Percentiles rank a stretch among this genome's conserved stretches.
These are phyloP conservation scores for Thelaira solivaga DNA, from an alignment of 2,888 invertebrate genomes.

Conservation along the genomic window DNA sequence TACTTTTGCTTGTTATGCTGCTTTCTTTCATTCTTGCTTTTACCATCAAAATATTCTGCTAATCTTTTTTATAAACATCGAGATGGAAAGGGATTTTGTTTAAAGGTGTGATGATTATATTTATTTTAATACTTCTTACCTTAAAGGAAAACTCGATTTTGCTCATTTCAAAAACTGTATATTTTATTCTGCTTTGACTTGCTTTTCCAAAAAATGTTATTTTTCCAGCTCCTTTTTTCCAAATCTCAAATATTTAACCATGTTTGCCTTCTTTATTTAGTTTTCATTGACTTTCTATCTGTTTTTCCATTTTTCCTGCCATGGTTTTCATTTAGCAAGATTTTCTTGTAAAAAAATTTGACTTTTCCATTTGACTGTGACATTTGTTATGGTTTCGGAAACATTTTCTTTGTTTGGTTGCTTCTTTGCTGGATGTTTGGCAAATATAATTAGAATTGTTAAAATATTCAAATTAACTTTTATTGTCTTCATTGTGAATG, in stretches of 20 bases:
- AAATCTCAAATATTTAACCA: neutral
- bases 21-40: neutral
- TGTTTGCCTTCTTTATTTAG: neutral
- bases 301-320: constrained; percentile 2
- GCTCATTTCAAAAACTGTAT: neutral
- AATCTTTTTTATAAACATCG: neutral
- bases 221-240: constrained; percentile 16
- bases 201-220: constrained; percentile 8
- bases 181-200: neutral
- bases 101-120: constrained; percentile 31
- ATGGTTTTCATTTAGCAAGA: constrained; percentile 20
- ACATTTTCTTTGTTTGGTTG: constrained; percentile 11
- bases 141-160: too few species aligned
- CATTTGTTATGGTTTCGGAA: constrained; percentile 18
- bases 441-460: constrained; percentile 70
- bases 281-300: constrained; percentile 35
- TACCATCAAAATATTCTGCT: neutral
- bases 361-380: constrained; percentile 21
- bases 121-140: neutral
- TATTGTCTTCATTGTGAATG: constrained; percentile 37
- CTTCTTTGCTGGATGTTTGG: constrained; percentile 65
- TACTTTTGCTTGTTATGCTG: neutral
- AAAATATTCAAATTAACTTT: constrained; percentile 67
- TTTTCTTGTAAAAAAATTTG: constrained; percentile 23
- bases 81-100: neutral